Percentiles rank a stretch among this genome's conserved stretches.
Conservation (phyloP, 1,140 invertebrate species). For the Drosophila persimilis region DNA sequence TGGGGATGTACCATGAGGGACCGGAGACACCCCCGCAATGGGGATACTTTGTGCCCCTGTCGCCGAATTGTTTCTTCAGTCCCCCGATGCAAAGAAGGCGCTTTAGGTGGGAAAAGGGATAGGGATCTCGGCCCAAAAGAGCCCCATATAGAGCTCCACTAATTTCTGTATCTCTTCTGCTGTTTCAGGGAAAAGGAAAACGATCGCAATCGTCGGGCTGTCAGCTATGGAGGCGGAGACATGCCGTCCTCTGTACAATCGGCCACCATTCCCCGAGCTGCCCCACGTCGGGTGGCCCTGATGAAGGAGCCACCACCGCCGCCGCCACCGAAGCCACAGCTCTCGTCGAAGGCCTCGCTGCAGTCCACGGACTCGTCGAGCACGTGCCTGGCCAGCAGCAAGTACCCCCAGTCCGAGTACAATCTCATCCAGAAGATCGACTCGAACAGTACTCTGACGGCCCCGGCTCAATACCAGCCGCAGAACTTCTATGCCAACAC, state of each 20-base stretch:
- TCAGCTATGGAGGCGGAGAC: conserved; percentile 67
- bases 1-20: conserved; percentile 66
- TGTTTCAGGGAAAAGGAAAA: conserved; percentile 78
- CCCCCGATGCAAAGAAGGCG: conserved; percentile 68
- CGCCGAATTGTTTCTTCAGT: conserved; percentile 73
- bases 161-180: background rate
- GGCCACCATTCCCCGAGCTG: conserved; percentile 74
- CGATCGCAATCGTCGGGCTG: conserved; percentile 78
- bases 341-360: conserved; percentile 59
- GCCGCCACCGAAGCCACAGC: conserved; percentile 74
- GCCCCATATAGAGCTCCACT: background rate
- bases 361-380: conserved; percentile 55
- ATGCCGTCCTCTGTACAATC: conserved; percentile 49
- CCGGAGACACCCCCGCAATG: conserved; percentile 60
- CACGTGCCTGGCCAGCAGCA: conserved; percentile 59
- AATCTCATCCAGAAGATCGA: conserved; percentile 81
- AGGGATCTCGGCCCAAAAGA: background rate
- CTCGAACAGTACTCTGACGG: conserved; percentile 72
- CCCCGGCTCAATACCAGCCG: conserved; percentile 73
- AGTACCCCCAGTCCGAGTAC: conserved; percentile 79
- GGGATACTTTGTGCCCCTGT: conserved; percentile 79
- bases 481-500: conserved; percentile 80
- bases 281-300: conserved; percentile 71
- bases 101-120: conserved; percentile 53
- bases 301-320: conserved; percentile 82